These are phyloP conservation scores for Prionailurus bengalensis DNA, from an alignment of 2,113 vertebrate genomes.

Conservation along the genomic window DNA sequence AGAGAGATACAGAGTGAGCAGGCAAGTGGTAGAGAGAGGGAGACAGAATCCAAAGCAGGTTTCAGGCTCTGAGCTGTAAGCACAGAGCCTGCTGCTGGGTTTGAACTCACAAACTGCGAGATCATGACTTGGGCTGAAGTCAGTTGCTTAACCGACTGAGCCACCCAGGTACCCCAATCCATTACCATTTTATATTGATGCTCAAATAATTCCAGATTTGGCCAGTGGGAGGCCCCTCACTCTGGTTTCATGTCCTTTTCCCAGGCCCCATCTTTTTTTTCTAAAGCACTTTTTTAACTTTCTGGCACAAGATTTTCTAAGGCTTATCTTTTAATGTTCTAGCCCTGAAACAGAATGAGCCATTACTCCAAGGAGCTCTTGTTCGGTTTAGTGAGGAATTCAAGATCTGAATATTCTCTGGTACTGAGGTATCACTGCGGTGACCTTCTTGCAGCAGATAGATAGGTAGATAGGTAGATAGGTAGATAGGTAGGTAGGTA, in stretches of 20 bases:
- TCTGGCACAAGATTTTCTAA: constrained; percentile 13
- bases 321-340: constrained; percentile 7
- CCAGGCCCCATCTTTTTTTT: not conserved
- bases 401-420: not conserved
- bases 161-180: not conserved
- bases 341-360: not conserved
- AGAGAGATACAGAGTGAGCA: too few species aligned
- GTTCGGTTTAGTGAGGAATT: not conserved
- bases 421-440: not conserved
- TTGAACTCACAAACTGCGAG: too few species aligned
- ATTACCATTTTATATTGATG: not conserved
- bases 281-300: constrained; percentile 32
- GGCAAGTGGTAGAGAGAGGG: too few species aligned
- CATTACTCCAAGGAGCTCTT: constrained; percentile 23
- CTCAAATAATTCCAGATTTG: not conserved
- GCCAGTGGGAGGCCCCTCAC: not conserved
- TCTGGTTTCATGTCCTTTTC: not conserved
- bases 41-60: too few species aligned
- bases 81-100: too few species aligned
- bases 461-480: not conserved
- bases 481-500: too few species aligned
- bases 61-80: too few species aligned
- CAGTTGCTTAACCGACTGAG: too few species aligned
- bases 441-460: not conserved
- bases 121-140: too few species aligned